Percentiles rank a stretch among this genome's conserved stretches.
These are phyloP conservation scores for Cydia strobilella DNA, from an alignment of 1,140 invertebrate species.

Conservation along the genomic window DNA sequence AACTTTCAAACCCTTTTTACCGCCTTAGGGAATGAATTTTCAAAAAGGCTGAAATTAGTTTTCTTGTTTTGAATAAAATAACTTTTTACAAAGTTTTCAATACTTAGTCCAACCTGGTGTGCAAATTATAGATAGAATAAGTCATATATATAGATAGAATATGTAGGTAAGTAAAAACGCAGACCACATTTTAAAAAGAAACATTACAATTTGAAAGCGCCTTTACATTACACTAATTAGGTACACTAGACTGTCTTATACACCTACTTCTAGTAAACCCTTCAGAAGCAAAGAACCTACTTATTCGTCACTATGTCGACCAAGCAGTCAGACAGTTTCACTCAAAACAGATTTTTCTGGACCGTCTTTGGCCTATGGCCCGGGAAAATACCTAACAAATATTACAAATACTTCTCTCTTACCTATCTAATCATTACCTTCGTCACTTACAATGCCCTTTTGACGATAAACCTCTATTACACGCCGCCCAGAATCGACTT, in stretches of 20 bases:
- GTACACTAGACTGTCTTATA: neutral
- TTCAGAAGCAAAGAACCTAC: neutral
- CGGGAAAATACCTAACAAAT: slow-evolving; percentile 39
- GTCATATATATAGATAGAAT: too few species aligned
- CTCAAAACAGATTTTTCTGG: slow-evolving; percentile 46
- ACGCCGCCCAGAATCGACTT: slow-evolving; percentile 58
- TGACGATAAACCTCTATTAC: slow-evolving; percentile 55
- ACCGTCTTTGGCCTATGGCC: slow-evolving; percentile 60
- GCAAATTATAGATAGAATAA: too few species aligned
- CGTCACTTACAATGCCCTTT: slow-evolving; percentile 49
- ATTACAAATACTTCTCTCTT: slow-evolving; percentile 56
- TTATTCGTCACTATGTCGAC: neutral
- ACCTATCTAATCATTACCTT: slow-evolving; percentile 50
- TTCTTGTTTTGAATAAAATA: too few species aligned
- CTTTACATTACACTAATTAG: neutral
- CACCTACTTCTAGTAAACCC: neutral
- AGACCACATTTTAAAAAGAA: too few species aligned
- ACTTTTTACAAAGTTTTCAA: too few species aligned
- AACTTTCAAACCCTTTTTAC: too few species aligned
- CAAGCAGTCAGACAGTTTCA: slow-evolving; percentile 38
- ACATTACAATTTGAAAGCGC: neutral
- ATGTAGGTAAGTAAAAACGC: too few species aligned
- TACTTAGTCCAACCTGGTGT: too few species aligned
- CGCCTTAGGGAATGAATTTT: too few species aligned
- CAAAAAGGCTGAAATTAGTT: too few species aligned